These are phyloP conservation scores for Acleris laterana DNA, from an alignment of 2,888 invertebrate species.

Conservation along the genomic window DNA sequence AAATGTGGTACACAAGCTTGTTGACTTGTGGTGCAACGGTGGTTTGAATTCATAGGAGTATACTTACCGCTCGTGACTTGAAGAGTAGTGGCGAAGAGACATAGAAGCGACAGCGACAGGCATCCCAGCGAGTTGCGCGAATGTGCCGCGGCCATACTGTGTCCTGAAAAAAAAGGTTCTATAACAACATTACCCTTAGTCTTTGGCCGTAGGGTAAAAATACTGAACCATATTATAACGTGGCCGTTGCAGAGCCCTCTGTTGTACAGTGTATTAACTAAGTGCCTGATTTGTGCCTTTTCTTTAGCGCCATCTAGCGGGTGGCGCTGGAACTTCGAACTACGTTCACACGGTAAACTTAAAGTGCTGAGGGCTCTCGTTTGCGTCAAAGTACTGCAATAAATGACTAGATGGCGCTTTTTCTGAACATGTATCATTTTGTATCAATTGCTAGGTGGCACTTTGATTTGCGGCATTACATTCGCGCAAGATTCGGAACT, in stretches of 20 bases:
- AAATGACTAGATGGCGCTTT: slow-evolving; percentile 58
- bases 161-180: slow-evolving; percentile 81
- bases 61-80: slow-evolving; percentile 91
- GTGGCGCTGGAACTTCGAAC: slow-evolving; percentile 45
- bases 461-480: no score
- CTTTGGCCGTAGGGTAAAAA: no score
- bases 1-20: no score
- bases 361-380: not conserved
- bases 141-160: slow-evolving; percentile 93
- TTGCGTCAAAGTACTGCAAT: slow-evolving; percentile 4
- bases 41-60: no score
- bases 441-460: no score
- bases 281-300: not conserved
- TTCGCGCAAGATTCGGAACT: no score
- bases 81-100: slow-evolving; percentile 89
- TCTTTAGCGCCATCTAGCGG: slow-evolving; percentile 58
- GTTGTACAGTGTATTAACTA: not conserved
- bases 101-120: slow-evolving; percentile 90
- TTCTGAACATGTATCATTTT: no score
- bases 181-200: not conserved
- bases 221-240: not conserved
- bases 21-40: no score
- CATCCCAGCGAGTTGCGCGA: slow-evolving; percentile 92
- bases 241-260: slow-evolving; percentile 19
- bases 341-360: not conserved